Conservation (phyloP, 2,888 invertebrate genomes). For the Allophyes oxyacanthae region DNA sequence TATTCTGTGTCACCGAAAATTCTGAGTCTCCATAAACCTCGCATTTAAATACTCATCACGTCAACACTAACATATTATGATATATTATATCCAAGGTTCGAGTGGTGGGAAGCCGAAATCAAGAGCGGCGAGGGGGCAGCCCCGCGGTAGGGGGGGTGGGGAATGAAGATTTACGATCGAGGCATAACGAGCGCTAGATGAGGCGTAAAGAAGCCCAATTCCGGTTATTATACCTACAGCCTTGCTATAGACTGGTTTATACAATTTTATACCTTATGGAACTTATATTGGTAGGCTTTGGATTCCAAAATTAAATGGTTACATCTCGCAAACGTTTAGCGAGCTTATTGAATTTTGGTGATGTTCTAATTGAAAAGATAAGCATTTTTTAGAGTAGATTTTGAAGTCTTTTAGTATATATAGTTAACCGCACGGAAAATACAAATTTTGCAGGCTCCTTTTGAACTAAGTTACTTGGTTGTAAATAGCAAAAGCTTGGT, state of each 20-base stretch:
- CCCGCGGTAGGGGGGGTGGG: slow-evolving; percentile 58
- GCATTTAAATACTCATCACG: slow-evolving; percentile 63
- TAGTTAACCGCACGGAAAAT: no score
- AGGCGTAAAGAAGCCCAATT: slow-evolving; percentile 89
- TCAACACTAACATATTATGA: slow-evolving; percentile 72
- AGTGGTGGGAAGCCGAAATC: slow-evolving; percentile 76
- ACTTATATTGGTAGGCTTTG: slow-evolving; percentile 55
- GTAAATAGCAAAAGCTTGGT: no score
- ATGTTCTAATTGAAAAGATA: slow-evolving; percentile 15
- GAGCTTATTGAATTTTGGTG: slow-evolving; percentile 22
- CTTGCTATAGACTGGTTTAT: slow-evolving; percentile 63
- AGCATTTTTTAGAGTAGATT: neutral
- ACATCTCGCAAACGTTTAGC: slow-evolving; percentile 9
- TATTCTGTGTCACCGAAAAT: slow-evolving; percentile 42
- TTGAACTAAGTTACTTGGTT: no score
- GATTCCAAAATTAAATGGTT: slow-evolving; percentile 35
- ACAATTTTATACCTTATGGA: slow-evolving; percentile 64
- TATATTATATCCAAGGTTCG: slow-evolving; percentile 75
- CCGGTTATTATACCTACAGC: slow-evolving; percentile 84
- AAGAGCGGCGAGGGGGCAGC: slow-evolving; percentile 59
- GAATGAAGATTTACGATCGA: slow-evolving; percentile 88
- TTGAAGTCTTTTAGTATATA: no score
- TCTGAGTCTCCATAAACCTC: slow-evolving; percentile 35
- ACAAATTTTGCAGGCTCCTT: no score
- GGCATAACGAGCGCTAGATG: slow-evolving; percentile 89